phyloP scores from a whole-genome alignment of 1,140 invertebrate species.

The Odontomachus brunneus region DNA sequence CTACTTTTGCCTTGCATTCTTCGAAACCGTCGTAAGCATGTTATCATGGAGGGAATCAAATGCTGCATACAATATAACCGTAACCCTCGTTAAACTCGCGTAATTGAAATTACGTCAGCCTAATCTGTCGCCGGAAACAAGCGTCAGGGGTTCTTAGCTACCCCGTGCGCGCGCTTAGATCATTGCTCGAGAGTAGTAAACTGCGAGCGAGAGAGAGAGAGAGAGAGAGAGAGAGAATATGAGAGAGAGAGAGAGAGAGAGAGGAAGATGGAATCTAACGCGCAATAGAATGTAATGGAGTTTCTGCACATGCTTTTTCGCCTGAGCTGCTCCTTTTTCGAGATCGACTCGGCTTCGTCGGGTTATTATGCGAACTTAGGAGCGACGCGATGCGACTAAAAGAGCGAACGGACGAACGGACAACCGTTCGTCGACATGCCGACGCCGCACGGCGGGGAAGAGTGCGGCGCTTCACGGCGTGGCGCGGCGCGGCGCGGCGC shows the following conservation, averaged over 20 bases:
- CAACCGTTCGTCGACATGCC: conserved; percentile 9
- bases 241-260: too few species aligned
- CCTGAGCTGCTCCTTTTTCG: conserved; percentile 22
- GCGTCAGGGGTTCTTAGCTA: background rate
- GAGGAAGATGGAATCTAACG: background rate
- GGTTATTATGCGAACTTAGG: conserved; percentile 44
- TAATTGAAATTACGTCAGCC: too few species aligned
- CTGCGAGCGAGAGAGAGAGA: background rate
- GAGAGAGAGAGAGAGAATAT: too few species aligned
- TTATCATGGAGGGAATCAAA: too few species aligned
- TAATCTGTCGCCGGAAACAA: background rate
- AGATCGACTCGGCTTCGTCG: conserved; percentile 36
- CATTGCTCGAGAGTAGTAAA: background rate
- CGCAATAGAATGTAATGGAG: conserved; percentile 5
- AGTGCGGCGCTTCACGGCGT: background rate
- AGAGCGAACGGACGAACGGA: background rate
- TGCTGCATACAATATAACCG: too few species aligned
- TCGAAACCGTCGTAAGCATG: background rate
- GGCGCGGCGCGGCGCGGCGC: background rate
- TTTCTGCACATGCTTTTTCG: conserved; percentile 19
- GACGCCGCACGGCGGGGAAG: background rate
- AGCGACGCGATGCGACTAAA: background rate
- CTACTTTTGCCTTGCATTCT: too few species aligned
- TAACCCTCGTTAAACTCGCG: too few species aligned
- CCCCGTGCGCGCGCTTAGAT: background rate